phyloP scores from a whole-genome alignment of 1,140 invertebrate genomes.

The Macrosteles quadrilineatus region DNA sequence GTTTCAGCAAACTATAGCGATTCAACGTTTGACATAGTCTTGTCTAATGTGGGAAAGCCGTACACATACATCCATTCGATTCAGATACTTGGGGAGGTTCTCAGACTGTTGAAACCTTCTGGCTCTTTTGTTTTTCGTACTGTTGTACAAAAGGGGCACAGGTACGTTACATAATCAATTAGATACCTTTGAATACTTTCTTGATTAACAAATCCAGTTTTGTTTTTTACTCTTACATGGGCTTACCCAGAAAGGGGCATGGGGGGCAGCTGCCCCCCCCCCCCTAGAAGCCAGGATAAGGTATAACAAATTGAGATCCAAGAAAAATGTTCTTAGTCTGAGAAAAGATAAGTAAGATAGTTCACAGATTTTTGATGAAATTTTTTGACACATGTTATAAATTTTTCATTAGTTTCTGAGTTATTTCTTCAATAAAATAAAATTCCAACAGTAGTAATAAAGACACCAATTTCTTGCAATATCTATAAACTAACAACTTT shows the following conservation, averaged over 20 bases:
- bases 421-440: no score
- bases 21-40: slow-evolving; percentile 60
- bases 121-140: slow-evolving; percentile 51
- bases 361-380: no score
- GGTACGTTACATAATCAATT: background rate
- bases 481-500: no score
- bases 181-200: background rate
- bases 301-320: no score
- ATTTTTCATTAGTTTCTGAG: no score
- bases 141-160: background rate
- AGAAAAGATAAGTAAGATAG: no score
- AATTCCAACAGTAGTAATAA: no score
- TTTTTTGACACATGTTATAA: no score
- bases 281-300: no score
- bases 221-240: background rate
- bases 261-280: no score
- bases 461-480: no score
- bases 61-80: slow-evolving; percentile 42
- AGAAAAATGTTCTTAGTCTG: no score
- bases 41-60: slow-evolving; percentile 57
- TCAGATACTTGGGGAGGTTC: slow-evolving; percentile 54
- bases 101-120: slow-evolving; percentile 61
- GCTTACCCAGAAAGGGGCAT: background rate
- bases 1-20: slow-evolving; percentile 54
- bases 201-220: background rate